These are phyloP conservation scores for Scaptomyza flava DNA, from an alignment of 2,888 invertebrate genomes.

Conservation along the genomic window DNA sequence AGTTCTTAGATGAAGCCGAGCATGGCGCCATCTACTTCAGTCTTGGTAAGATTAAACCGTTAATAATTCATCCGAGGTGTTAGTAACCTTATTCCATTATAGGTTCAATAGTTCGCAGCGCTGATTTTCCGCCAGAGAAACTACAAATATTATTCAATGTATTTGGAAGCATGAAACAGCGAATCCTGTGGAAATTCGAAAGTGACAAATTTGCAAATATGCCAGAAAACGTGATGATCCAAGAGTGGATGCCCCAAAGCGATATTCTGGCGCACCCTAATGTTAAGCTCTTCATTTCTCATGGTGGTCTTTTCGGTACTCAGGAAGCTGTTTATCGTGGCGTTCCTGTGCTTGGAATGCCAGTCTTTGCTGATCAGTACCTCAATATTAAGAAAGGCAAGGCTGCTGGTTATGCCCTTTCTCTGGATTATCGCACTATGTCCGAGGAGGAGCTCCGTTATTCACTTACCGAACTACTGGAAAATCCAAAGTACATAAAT, in stretches of 20 bases:
- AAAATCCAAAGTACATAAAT: slow-evolving; percentile 79
- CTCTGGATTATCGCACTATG: slow-evolving; percentile 66
- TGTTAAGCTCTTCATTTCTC: slow-evolving; percentile 83
- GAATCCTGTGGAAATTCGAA: slow-evolving; percentile 85
- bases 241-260: slow-evolving; percentile 85
- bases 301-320: slow-evolving; percentile 81
- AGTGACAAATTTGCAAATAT: slow-evolving; percentile 78
- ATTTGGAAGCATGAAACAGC: slow-evolving; percentile 82
- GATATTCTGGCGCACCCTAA: slow-evolving; percentile 84
- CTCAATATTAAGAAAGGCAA: slow-evolving; percentile 73
- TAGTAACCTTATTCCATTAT: not conserved
- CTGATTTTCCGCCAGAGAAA: slow-evolving; percentile 81
- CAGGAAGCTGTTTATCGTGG: slow-evolving; percentile 82
- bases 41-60: slow-evolving; percentile 62
- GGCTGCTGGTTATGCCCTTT: slow-evolving; percentile 71
- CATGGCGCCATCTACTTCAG: slow-evolving; percentile 84
- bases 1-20: slow-evolving; percentile 81
- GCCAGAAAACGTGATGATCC: slow-evolving; percentile 83
- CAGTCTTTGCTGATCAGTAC: slow-evolving; percentile 82
- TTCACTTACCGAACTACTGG: slow-evolving; percentile 78
- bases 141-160: slow-evolving; percentile 79
- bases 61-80: fast-evolving
- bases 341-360: slow-evolving; percentile 83
- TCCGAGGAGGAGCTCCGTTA: slow-evolving; percentile 62
- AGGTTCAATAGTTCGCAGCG: slow-evolving; percentile 83